These are phyloP conservation scores for Drosophila hamatofila DNA, from an alignment of 2,888 invertebrate genomes.

Conservation along the genomic window DNA sequence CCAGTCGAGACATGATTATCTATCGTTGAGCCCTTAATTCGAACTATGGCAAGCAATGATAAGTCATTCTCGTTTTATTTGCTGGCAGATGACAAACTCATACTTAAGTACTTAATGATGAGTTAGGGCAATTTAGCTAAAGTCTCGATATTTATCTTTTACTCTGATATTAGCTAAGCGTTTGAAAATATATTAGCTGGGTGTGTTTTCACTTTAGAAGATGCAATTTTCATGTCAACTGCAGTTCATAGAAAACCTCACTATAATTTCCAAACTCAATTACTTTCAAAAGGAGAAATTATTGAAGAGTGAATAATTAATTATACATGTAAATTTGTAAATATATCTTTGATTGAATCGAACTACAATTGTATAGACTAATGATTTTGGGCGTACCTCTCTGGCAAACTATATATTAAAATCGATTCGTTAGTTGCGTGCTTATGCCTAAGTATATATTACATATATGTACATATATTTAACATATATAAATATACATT, in stretches of 20 bases:
- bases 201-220: neutral
- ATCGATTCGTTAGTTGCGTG: neutral
- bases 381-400: neutral
- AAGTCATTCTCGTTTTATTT: constrained; percentile 17
- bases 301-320: neutral
- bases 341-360: neutral
- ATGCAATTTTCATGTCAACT: neutral
- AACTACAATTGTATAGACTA: neutral
- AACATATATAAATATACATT: too few species aligned
- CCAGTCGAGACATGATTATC: constrained; percentile 6
- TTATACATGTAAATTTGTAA: neutral
- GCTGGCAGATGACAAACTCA: neutral
- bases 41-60: constrained; percentile 3
- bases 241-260: neutral
- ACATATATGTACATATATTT: too few species aligned
- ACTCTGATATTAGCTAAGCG: neutral
- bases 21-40: neutral
- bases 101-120: neutral
- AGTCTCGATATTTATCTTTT: neutral
- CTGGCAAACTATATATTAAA: neutral
- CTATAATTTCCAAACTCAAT: neutral
- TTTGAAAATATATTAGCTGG: neutral
- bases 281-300: neutral
- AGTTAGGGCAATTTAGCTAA: neutral
- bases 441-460: neutral